Conservation (phyloP, 2,113 vertebrate genomes). For the Melanerpes formicivorus region DNA sequence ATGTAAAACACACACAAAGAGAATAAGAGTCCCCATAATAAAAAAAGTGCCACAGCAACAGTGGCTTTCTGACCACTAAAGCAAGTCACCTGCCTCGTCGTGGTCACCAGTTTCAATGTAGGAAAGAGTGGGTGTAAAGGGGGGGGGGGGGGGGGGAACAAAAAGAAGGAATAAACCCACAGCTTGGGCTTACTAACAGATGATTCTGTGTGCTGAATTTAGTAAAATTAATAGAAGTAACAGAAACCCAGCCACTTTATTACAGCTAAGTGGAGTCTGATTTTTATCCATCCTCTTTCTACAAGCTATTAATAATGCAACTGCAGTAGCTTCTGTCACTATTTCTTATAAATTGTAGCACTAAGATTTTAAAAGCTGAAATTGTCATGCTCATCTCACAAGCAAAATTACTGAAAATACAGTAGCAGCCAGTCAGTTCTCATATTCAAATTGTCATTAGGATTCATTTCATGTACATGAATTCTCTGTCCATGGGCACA, state of each 20-base stretch:
- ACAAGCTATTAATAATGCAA: not conserved
- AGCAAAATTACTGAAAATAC: not conserved
- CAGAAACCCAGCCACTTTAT: not conserved
- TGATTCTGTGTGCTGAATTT: not conserved
- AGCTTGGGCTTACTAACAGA: not conserved
- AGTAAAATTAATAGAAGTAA: not conserved
- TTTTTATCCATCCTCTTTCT: not conserved
- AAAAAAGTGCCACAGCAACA: not conserved
- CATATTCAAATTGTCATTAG: not conserved
- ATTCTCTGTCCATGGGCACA: not conserved
- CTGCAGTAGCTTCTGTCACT: not conserved
- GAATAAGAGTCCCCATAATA: not conserved
- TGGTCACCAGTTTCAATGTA: not conserved
- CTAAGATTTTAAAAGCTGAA: not conserved
- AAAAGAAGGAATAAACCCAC: not conserved
- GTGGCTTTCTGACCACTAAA: not conserved
- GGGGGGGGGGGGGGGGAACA: rapidly evolving
- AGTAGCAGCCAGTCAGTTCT: not conserved
- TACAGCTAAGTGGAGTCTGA: not conserved
- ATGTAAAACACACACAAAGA: not conserved
- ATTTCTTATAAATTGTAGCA: not conserved
- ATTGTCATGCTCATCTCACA: not conserved
- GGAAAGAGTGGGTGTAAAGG: not conserved
- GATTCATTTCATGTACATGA: not conserved
- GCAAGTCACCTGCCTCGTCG: not conserved